Base-by-base conservation (phyloP, 2,797 vertebrate species). In the Rhinella marina region DNA sequence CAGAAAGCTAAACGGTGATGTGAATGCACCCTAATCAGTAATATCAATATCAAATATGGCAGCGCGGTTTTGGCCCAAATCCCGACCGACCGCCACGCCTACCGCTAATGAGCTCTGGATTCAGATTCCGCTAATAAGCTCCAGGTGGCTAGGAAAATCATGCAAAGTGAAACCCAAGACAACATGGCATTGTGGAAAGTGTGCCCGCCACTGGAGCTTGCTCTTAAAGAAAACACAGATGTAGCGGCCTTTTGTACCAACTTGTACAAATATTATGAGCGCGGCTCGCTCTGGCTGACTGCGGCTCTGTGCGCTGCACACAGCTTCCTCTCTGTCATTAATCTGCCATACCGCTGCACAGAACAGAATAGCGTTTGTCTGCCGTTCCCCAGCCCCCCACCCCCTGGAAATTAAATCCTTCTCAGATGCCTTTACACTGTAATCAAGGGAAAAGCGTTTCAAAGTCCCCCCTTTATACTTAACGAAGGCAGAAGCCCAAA, bases 351-450 rank as follows among this genome's bases (percentile, higher is more conserved):
- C 73, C 27, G 32, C 14, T 59, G 29, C 73, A 14, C 19, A 57
- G 76, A 29, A 84, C 82, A 85, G 82, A 85, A 81, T 21, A 29
- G 64, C 75, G 54, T 85, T 79, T 80, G 87, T 79, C 86, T 64
- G 19, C 6, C 7, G 13, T 54, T 66, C 72, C 72, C 68, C 79
- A 21, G 29, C 64, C 23, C 66, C 81, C 70, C 21, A 2, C 3
- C 61, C 87, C 82, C 23, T 1, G 73, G n/a, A 84, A 48, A 84
- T 70, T 54, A 7, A 57, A 50, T 86, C 83, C 64, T 56, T 62
- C 84, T 73, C 88, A 86, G 54, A 89, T 79, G 84, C 88, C 80
- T 83, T 76, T 78, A 66, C 84, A 83, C 84, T 83, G 80, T 83
- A 86, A 89, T 86, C 84, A 83, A 81, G 73, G 32, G 73, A 78